phyloP scores from a whole-genome alignment of 23 tunicate genomes.

The Ascidia mentula region DNA sequence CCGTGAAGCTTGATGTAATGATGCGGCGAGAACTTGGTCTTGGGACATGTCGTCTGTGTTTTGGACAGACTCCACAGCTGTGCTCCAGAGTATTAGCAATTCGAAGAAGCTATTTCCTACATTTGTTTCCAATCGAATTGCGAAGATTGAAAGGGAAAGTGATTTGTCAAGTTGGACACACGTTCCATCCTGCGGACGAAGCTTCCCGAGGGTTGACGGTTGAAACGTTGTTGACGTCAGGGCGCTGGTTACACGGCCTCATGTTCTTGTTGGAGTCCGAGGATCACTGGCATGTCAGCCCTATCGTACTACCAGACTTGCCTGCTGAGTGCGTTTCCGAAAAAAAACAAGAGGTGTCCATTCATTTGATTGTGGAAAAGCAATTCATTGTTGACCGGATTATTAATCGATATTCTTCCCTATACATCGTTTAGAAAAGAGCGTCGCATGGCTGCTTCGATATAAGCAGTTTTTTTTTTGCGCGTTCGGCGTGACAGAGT shows the following conservation, averaged over 20 bases:
- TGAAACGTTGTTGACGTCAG: not conserved
- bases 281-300: not conserved
- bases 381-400: not conserved
- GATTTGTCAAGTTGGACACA: conserved; percentile 12
- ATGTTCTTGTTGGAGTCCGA: not conserved
- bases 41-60: not conserved
- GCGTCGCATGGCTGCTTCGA: conserved; percentile 12
- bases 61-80: conserved; percentile 17
- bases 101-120: not conserved
- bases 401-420: not conserved
- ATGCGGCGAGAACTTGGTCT: not conserved
- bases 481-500: conserved; percentile 8
- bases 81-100: conserved; percentile 1
- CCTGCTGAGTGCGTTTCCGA: not conserved
- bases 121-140: conserved; percentile 34
- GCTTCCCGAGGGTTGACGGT: conserved; percentile 18
- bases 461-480: not conserved
- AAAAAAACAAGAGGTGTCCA: not conserved
- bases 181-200: conserved; percentile 19
- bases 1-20: conserved; percentile 9
- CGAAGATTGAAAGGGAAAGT: not conserved
- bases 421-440: not conserved
- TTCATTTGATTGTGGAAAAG: not conserved
- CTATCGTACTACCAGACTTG: not conserved
- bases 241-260: not conserved